A percentile compares a stretch with the other conserved stretches of the same genome.
phyloP scores from a whole-genome alignment of 2,888 invertebrate genomes.

The Erebia epiphron region DNA sequence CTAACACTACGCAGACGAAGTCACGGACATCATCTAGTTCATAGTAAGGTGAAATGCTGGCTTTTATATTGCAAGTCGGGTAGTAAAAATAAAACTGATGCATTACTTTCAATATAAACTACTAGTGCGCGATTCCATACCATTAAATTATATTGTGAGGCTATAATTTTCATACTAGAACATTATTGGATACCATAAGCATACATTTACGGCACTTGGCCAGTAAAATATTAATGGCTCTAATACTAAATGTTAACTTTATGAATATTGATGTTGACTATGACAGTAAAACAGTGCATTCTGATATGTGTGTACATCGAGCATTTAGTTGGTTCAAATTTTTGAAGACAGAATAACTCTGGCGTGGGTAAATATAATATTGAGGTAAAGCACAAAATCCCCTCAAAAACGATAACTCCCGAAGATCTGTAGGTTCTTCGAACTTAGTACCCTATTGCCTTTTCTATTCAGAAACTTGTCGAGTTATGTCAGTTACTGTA shows the following conservation, averaged over 20 bases:
- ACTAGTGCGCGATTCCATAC: neutral
- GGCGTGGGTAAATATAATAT: too few relatives aligned
- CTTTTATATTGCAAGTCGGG: neutral
- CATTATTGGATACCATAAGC: conserved; percentile 15
- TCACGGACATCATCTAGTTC: neutral
- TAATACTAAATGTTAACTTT: conserved; percentile 16
- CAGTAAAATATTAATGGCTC: conserved; percentile 10
- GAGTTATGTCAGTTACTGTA: too few relatives aligned
- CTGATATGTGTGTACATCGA: neutral
- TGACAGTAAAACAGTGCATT: neutral
- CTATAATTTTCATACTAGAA: conserved; percentile 16
- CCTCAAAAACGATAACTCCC: too few relatives aligned
- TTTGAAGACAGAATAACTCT: neutral
- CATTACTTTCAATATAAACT: conserved; percentile 1
- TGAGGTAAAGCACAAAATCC: too few relatives aligned
- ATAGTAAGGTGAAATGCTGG: neutral
- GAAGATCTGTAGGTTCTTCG: too few relatives aligned
- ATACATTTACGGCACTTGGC: conserved; percentile 3
- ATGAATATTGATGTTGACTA: conserved; percentile 8
- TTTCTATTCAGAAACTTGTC: too few relatives aligned
- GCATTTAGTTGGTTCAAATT: neutral
- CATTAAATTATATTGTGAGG: neutral
- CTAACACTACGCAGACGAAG: too few relatives aligned
- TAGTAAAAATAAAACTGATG: conserved; percentile 5
- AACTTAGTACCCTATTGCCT: too few relatives aligned